These are phyloP conservation scores for Ibycter americanus DNA, from an alignment of 2,797 vertebrate species.

Conservation along the genomic window DNA sequence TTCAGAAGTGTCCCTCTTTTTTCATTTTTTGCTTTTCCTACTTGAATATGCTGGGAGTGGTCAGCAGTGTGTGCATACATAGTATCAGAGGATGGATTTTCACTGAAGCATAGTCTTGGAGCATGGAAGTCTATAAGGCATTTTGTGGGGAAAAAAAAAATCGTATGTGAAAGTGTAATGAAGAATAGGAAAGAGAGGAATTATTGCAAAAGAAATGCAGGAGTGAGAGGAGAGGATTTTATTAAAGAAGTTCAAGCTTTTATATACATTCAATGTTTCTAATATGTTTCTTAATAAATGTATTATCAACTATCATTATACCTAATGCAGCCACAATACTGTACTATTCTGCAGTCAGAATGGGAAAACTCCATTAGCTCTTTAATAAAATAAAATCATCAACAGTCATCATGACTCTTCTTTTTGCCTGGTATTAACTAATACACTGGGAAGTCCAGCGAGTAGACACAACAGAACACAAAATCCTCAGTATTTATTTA, in stretches of 20 bases:
- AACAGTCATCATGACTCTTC: constrained; percentile 52
- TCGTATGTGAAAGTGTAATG: background rate
- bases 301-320: constrained; percentile 66
- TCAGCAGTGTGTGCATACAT: background rate
- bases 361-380: constrained; percentile 29
- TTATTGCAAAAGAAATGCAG: constrained; percentile 45
- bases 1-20: background rate
- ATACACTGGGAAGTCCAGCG: constrained; percentile 66
- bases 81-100: background rate
- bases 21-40: background rate
- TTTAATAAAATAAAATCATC: constrained; percentile 66
- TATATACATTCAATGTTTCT: constrained; percentile 76
- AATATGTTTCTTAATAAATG: constrained; percentile 72
- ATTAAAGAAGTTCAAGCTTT: constrained; percentile 69
- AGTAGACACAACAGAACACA: constrained; percentile 68
- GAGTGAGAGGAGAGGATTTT: constrained; percentile 39
- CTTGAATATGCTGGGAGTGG: background rate
- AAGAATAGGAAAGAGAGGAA: constrained; percentile 6
- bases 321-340: constrained; percentile 70
- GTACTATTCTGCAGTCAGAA: constrained; percentile 67
- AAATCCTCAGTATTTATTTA: constrained; percentile 68
- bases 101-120: background rate
- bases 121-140: background rate
- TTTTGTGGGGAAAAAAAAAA: background rate
- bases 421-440: constrained; percentile 51